Base-by-base conservation (phyloP, 1,140 invertebrate genomes). In the Sycobia sp. region DNA sequence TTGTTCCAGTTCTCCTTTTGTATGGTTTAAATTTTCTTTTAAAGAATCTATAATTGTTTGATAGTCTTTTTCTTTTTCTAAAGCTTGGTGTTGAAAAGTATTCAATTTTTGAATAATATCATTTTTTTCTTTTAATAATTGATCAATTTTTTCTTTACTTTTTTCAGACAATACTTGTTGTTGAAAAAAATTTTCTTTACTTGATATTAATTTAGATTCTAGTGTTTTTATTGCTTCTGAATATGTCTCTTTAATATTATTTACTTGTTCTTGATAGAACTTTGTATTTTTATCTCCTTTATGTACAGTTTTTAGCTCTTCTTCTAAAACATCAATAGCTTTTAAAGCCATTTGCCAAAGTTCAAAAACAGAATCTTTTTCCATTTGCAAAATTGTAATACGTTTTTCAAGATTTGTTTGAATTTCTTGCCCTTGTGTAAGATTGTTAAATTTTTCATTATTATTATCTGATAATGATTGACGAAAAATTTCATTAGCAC, bases 261-360 rank as follows among this genome's bases (percentile, higher is more conserved):
- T 72, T 5, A 80, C 64, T 64, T 77, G 70, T 3, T 81, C 71
- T 32, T 78, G 75, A 43, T 79, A 75, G 43, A 74, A 69, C 34
- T 73, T 74, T 23, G 65, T 55, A 34, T 38, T 53, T 16, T 46
- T 23, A 0, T 68, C 69, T 18, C 74, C 66, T 7, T 60, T 72
- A 43, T 83, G 79, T 61, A 80, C 81, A n/a, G 75, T 76, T 77
- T 80, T 84, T 1, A 86, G 64, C 71, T 86, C 84, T 18, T 81
- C 80, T 57, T 87, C 86, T 4, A 87, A 73, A 27, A 78, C 77
- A 43, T 85, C 83, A 34, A 86, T 81, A 0, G 84, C 82, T 74
- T 84, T 86, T 57, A 86, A 78, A 3, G 85, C 81, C 34, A 84
- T 84, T 71, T 86, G 84, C 85, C 85, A 86, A 27, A 87, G 60